These are phyloP conservation scores for Aeoliscus strigatus DNA, from an alignment of 2,797 vertebrate species.

Conservation along the genomic window DNA sequence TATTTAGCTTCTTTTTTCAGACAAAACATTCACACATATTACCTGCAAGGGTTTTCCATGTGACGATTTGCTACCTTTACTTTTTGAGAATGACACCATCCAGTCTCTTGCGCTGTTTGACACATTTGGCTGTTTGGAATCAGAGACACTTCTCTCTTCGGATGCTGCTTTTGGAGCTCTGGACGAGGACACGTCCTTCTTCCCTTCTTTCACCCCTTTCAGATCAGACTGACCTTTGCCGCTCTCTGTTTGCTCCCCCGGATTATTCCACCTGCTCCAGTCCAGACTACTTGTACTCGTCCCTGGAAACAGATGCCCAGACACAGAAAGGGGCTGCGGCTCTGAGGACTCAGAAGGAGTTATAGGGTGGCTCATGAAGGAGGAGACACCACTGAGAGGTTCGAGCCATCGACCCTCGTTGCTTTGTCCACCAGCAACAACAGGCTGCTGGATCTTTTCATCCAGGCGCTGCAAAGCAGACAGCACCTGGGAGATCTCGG, in stretches of 20 bases:
- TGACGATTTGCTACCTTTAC: constrained; percentile 75
- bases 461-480: constrained; percentile 89
- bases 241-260: constrained; percentile 48
- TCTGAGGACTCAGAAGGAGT: constrained; percentile 71
- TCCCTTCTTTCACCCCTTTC: constrained; percentile 72
- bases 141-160: constrained; percentile 80
- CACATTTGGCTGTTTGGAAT: constrained; percentile 81
- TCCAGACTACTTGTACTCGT: constrained; percentile 76
- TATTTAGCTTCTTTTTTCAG: too few relatives aligned
- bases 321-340: constrained; percentile 68
- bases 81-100: constrained; percentile 78
- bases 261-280: constrained; percentile 79
- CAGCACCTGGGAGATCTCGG: constrained; percentile 92
- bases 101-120: constrained; percentile 84
- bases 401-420: constrained; percentile 60
- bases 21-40: too few relatives aligned
- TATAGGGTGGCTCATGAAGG: constrained; percentile 70
- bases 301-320: constrained; percentile 60
- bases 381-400: constrained; percentile 72
- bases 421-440: constrained; percentile 37
- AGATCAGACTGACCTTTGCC: constrained; percentile 41
- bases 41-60: constrained; percentile 83
- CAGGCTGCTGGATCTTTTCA: constrained; percentile 85
- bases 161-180: constrained; percentile 80
- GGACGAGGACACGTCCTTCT: constrained; percentile 78